Base-by-base conservation (phyloP, 2,888 invertebrate genomes). In the Copidosoma aretas region DNA sequence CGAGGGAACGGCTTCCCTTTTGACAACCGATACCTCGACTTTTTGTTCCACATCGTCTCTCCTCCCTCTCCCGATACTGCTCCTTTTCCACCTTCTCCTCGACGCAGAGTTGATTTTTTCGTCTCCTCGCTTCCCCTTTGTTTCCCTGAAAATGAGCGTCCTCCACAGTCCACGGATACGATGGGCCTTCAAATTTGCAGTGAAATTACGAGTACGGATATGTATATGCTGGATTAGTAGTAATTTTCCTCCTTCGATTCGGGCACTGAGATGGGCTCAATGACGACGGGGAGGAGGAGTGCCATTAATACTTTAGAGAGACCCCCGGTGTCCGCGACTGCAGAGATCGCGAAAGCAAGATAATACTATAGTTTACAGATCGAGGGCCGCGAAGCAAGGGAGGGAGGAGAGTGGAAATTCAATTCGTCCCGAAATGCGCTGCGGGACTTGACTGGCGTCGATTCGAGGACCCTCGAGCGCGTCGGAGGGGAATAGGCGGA, bases 391-490 rank as follows among this genome's bases (percentile, higher is more conserved):
- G n/a, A 21, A 59, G 58, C 52, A 1, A 53, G 24, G 57, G 72
- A 1, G 46, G 24, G 57, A 72, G 67, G 74, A 75, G 78, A 77
- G 77, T 79, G 77, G 77, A 77, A 81, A 81, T 77, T 81, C 79
- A 80, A 82, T 82, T 81, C 80, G 80, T 57, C 12, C 12, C 76
- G 76, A 82, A 82, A 78, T 77, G 78, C 73, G 75, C 67, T 73
- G 63, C 71, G 73, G 74, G 71, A 72, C 73, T 32, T 32, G 32
- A 32, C 68, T 32, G 71, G 78, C 79, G 81, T 80, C 81, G 79
- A 80, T 82, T 80, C 78, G 75, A 81, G 82, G 73, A 75, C 78
- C 74, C 81, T 81, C 77, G 77, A 80, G 75, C 73, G 73, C 19
- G 43, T 22, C 43, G 73, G 70, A 75, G 73, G 75, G 76, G 25